Conservation (phyloP, 2,797 vertebrate genomes). For the Siniperca obscura region DNA sequence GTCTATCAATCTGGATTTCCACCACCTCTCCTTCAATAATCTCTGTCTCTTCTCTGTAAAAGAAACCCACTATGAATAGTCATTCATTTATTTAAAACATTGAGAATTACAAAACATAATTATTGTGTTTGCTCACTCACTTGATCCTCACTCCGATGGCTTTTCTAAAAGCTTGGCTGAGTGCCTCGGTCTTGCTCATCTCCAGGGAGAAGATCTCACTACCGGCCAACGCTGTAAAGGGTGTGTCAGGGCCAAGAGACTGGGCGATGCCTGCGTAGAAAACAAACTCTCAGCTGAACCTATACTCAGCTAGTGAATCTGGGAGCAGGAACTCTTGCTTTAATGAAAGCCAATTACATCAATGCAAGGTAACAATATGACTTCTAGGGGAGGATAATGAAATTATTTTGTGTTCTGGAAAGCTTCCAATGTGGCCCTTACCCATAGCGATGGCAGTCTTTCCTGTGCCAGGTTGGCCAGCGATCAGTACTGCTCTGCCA, state of each 20-base stretch:
- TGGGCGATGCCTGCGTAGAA: constrained; percentile 89
- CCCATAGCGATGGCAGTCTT: constrained; percentile 97
- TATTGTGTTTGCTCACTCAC: constrained; percentile 78
- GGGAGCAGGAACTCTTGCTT: constrained; percentile 4
- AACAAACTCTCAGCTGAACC: constrained; percentile 4
- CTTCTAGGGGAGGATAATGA: constrained; percentile 11
- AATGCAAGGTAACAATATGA: constrained; percentile 5
- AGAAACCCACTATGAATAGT: constrained; percentile 16
- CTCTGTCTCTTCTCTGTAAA: constrained; percentile 92
- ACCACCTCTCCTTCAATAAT: constrained; percentile 99
- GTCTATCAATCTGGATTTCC: constrained; percentile 96
- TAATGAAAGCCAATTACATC: constrained; percentile 24
- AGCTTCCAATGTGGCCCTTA: constrained; percentile 64
- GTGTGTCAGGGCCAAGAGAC: constrained; percentile 91
- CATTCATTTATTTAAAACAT: constrained; percentile 20
- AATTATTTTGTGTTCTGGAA: constrained; percentile 18
- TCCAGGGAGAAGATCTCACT: constrained; percentile 97
- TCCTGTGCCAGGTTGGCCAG: constrained; percentile 94
- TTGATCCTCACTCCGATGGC: constrained; percentile 96
- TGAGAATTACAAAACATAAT: neutral
- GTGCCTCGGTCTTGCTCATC: constrained; percentile 96
- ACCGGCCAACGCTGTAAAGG: constrained; percentile 92
- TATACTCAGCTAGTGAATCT: neutral
- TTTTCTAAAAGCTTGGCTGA: constrained; percentile 94
- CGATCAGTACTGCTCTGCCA: constrained; percentile 92